A percentile compares a stretch with the other conserved stretches of the same genome.
Conservation (phyloP, 92 coral and sea anemone species). For the Isaurus tuberculatus region DNA sequence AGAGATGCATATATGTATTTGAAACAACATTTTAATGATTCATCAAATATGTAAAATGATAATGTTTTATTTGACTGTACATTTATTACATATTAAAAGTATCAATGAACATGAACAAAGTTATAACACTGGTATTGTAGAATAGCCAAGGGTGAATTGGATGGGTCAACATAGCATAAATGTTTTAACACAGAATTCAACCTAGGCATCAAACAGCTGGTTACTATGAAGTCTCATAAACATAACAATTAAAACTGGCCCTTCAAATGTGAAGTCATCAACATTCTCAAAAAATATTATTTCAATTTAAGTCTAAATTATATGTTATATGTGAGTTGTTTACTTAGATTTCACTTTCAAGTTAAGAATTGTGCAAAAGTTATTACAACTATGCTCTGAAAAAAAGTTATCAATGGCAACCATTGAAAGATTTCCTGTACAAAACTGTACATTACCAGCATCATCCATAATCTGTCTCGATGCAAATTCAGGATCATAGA, state of each 20-base stretch:
- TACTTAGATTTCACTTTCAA: conserved; percentile 51
- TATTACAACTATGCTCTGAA: conserved; percentile 45
- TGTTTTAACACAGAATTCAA: conserved; percentile 23
- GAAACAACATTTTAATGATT: conserved; percentile 26
- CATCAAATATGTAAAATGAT: conserved; percentile 14
- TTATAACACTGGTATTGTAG: background rate
- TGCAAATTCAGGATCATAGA: conserved; percentile 60
- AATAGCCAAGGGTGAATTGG: background rate
- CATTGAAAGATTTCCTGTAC: conserved; percentile 46
- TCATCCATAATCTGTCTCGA: conserved; percentile 47
- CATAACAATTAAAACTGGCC: conserved; percentile 15
- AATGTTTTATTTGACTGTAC: background rate
- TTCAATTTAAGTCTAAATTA: conserved; percentile 5
- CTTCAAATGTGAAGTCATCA: conserved; percentile 19
- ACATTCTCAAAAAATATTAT: conserved; percentile 14
- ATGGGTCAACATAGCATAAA: conserved; percentile 29
- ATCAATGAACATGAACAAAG: background rate
- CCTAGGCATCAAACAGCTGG: conserved; percentile 38
- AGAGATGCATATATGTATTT: conserved; percentile 42
- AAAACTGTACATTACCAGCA: conserved; percentile 53
- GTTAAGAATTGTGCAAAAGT: conserved; percentile 41
- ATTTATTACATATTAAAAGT: background rate
- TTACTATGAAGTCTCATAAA: conserved; percentile 25
- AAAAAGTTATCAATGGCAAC: conserved; percentile 33
- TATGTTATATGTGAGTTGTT: conserved; percentile 15